A percentile compares a stretch with the other conserved stretches of the same genome.
phyloP scores from a whole-genome alignment of 2,797 vertebrate genomes.

The Ctenochaetus hawaiiensis region DNA sequence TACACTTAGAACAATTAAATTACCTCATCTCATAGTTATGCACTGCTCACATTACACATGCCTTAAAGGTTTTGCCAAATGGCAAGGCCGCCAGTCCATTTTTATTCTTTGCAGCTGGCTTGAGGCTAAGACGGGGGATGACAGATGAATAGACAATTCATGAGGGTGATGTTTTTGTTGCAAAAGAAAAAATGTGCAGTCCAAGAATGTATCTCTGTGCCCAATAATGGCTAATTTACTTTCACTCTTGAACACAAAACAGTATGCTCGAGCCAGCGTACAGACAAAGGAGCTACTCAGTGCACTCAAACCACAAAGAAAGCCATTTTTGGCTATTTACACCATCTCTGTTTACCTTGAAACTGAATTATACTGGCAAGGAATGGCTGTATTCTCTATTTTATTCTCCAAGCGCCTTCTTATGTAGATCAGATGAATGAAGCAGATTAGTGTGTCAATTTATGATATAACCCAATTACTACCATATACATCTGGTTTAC shows the following conservation, averaged over 20 bases:
- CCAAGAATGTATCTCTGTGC: constrained; percentile 53
- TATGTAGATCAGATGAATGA: constrained; percentile 24
- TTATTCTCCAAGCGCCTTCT: constrained; percentile 4
- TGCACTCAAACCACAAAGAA: constrained; percentile 55
- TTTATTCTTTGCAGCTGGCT: constrained; percentile 75
- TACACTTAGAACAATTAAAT: constrained; percentile 78
- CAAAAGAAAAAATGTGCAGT: constrained; percentile 56
- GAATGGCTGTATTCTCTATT: constrained; percentile 5
- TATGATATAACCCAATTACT: constrained; percentile 6
- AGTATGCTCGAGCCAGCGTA: constrained; percentile 50
- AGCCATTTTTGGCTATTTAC: constrained; percentile 37
- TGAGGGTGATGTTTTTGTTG: constrained; percentile 59
- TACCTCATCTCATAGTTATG: constrained; percentile 76
- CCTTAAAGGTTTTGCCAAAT: constrained; percentile 71
- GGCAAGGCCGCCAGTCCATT: constrained; percentile 70
- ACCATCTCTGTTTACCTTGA: constrained; percentile 44
- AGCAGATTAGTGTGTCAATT: not conserved
- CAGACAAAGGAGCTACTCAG: constrained; percentile 63
- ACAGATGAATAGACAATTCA: constrained; percentile 67
- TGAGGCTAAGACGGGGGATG: constrained; percentile 37
- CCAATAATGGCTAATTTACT: constrained; percentile 64
- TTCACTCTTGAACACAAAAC: constrained; percentile 53
- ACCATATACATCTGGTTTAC: constrained; percentile 1
- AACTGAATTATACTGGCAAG: constrained; percentile 22
- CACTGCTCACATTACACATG: constrained; percentile 74